Evolutionary conservation across 1,140 invertebrate genomes (phyloP).

Genomic region (Oryzaephilus surinamensis): DNA sequence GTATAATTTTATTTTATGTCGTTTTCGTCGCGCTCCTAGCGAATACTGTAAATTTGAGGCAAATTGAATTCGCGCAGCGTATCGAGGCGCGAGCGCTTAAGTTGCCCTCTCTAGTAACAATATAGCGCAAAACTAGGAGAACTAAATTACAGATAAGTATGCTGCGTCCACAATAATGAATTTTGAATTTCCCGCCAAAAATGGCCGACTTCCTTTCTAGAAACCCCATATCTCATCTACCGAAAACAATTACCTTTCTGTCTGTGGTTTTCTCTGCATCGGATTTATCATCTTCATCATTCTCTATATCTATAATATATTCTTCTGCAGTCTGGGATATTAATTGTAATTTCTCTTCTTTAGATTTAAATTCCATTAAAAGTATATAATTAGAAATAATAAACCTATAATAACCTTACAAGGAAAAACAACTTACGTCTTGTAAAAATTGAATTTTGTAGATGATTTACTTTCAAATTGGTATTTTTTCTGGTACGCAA

Average conservation of each 20-base stretch:
- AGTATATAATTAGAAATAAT: slow-evolving; percentile 80
- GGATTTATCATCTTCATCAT: slow-evolving; percentile 55
- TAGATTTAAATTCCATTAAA: slow-evolving; percentile 89
- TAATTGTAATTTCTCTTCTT: slow-evolving; percentile 87
- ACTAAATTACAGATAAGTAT: no score
- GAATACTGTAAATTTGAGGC: no score
- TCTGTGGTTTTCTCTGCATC: slow-evolving; percentile 50
- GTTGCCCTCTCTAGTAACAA: no score
- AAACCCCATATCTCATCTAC: no score
- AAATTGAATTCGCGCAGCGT: no score
- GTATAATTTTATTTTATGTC: no score
- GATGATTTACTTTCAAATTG: slow-evolving; percentile 68
- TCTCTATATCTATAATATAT: slow-evolving; percentile 77
- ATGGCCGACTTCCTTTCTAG: no score
- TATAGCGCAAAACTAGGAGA: no score
- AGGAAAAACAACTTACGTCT: slow-evolving; percentile 23
- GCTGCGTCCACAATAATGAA: no score
- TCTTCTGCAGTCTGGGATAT: slow-evolving; percentile 97
- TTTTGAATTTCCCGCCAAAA: no score
- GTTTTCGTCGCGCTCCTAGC: no score
- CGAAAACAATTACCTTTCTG: slow-evolving; percentile 75
- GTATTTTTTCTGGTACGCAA: slow-evolving; percentile 91
- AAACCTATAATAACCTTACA: slow-evolving; percentile 91
- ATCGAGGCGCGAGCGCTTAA: no score
- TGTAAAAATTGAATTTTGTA: neutral